phyloP scores from a whole-genome alignment of 2,888 invertebrate species.

The Macrosiphum euphorbiae region DNA sequence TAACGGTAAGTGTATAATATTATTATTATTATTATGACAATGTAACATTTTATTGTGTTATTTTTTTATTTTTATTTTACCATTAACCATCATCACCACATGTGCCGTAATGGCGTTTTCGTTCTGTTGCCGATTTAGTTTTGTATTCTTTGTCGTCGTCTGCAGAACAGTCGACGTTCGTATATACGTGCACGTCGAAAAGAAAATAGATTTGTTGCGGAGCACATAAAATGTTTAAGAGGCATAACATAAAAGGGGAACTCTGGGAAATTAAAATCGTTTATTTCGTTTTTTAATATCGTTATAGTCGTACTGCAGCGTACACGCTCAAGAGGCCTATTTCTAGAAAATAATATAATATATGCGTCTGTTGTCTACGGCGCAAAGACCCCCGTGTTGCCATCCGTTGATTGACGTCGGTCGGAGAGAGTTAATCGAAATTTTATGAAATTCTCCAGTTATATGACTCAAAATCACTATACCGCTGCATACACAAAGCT shows the following conservation, averaged over 20 bases:
- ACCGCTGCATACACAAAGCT: background rate
- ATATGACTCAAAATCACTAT: slow-evolving; percentile 27
- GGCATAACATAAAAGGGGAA: slow-evolving; percentile 28
- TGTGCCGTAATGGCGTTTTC: slow-evolving; percentile 38
- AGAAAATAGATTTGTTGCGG: slow-evolving; percentile 43
- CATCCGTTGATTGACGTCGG: slow-evolving; percentile 44
- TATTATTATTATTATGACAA: slow-evolving; percentile 28
- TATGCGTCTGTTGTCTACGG: background rate
- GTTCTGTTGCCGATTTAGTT: slow-evolving; percentile 32
- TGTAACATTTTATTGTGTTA: slow-evolving; percentile 11
- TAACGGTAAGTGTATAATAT: slow-evolving; percentile 37
- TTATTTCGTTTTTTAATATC: slow-evolving; percentile 25
- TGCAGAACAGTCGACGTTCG: background rate
- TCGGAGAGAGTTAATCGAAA: slow-evolving; percentile 37
- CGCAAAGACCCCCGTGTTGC: slow-evolving; percentile 28
- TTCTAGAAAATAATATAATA: slow-evolving; percentile 32
- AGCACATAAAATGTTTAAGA: slow-evolving; percentile 32
- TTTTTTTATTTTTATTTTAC: background rate
- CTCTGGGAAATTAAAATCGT: slow-evolving; percentile 48
- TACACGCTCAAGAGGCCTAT: slow-evolving; percentile 32
- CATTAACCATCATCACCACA: slow-evolving; percentile 23
- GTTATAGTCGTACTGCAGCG: background rate
- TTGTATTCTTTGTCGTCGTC: slow-evolving; percentile 14
- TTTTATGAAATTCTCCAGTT: slow-evolving; percentile 32
- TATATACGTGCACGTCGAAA: slow-evolving; percentile 34